A percentile compares a stretch with the other conserved stretches of the same genome.
Evolutionary conservation across 2,888 invertebrate genomes (phyloP).

Genomic region (Noctua janthe): DNA sequence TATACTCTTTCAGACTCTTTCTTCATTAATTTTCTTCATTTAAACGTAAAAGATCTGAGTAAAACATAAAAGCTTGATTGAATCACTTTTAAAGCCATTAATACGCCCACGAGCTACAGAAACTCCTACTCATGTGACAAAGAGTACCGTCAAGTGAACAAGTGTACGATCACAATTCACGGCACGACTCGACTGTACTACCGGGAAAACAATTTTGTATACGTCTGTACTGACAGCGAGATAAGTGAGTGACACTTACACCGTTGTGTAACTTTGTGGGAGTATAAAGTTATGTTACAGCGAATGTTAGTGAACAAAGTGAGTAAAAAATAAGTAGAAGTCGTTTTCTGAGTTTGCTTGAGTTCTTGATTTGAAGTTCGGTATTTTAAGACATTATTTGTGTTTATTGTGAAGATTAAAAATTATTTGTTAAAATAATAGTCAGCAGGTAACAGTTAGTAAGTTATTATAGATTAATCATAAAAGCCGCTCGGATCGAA

Average conservation of each 20-base stretch:
- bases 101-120: constrained; percentile 46
- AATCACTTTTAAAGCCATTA: constrained; percentile 56
- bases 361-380: background rate
- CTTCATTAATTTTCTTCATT: background rate
- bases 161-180: constrained; percentile 73
- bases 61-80: constrained; percentile 36
- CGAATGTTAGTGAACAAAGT: background rate
- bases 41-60: constrained; percentile 5
- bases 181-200: constrained; percentile 72
- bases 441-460: background rate
- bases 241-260: constrained; percentile 66
- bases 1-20: no score
- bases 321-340: background rate
- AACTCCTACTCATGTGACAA: constrained; percentile 68
- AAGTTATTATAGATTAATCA: background rate
- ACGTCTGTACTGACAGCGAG: constrained; percentile 73
- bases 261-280: constrained; percentile 51
- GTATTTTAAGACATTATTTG: background rate
- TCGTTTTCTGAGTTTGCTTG: background rate
- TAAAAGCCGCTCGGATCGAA: no score
- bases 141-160: constrained; percentile 70
- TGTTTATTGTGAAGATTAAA: background rate
- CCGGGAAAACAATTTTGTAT: constrained; percentile 78
- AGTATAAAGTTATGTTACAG: background rate
- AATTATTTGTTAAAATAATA: background rate